Conservation (phyloP, 2,888 invertebrate genomes). For the Laothoe populi region DNA sequence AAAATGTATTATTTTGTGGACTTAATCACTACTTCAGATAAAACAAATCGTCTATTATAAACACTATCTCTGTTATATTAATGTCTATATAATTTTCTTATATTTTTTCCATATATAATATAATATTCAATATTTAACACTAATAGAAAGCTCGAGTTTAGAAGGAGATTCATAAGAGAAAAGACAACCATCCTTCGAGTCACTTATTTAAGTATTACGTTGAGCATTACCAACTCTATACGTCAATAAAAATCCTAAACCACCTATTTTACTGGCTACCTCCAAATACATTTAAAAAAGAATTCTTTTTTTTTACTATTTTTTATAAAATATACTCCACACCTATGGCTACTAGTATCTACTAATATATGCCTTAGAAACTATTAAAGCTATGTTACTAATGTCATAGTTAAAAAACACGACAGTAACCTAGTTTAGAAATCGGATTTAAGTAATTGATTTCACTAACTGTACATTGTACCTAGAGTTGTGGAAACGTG, state of each 20-base stretch:
- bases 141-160: slow-evolving; percentile 81
- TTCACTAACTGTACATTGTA: slow-evolving; percentile 25
- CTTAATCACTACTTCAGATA: not conserved
- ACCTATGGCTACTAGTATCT: slow-evolving; percentile 44
- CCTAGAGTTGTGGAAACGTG: slow-evolving; percentile 9
- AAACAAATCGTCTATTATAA: slow-evolving; percentile 2
- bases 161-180: slow-evolving; percentile 77
- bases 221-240: slow-evolving; percentile 67
- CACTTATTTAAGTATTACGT: slow-evolving; percentile 47
- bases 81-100: slow-evolving; percentile 28
- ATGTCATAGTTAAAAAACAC: slow-evolving; percentile 43
- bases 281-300: slow-evolving; percentile 23
- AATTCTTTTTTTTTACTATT: slow-evolving; percentile 21
- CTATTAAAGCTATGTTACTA: slow-evolving; percentile 83
- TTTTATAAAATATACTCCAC: slow-evolving; percentile 42
- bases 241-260: slow-evolving; percentile 36
- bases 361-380: slow-evolving; percentile 51
- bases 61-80: slow-evolving; percentile 19
- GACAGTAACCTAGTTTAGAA: slow-evolving; percentile 25
- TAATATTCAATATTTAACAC: slow-evolving; percentile 47
- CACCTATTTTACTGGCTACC: slow-evolving; percentile 12
- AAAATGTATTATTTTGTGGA: not conserved
- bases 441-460: slow-evolving; percentile 24
- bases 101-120: slow-evolving; percentile 26
- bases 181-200: slow-evolving; percentile 73